A percentile compares a stretch with the other conserved stretches of the same genome.
Conservation (phyloP, 1,140 invertebrate species). For the Octopus bimaculoides region DNA sequence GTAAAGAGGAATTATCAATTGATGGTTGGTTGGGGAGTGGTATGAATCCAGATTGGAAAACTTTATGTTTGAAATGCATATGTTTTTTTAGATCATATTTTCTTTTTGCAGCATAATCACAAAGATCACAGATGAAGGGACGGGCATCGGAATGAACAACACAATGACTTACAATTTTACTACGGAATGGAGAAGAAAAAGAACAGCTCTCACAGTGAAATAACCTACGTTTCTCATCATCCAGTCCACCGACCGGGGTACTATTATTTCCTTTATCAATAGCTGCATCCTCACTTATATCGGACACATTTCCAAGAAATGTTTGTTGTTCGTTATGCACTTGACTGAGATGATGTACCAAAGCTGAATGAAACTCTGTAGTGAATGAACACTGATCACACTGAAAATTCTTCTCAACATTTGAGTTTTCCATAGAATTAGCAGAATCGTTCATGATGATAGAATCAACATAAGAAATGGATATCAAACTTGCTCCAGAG, state of each 20-base stretch:
- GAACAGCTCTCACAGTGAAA: conserved; percentile 30
- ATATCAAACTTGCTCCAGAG: no score
- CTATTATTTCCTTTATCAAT: not conserved
- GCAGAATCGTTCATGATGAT: not conserved
- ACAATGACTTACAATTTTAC: conserved; percentile 31
- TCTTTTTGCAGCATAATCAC: conserved; percentile 36
- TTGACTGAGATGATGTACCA: conserved; percentile 27
- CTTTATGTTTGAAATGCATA: conserved; percentile 27
- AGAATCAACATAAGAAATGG: no score
- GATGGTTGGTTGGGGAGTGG: not conserved
- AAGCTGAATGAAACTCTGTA: conserved; percentile 25
- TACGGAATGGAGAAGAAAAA: conserved; percentile 29
- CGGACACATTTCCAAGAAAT: conserved; percentile 30
- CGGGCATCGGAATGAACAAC: conserved; percentile 34
- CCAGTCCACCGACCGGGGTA: not conserved
- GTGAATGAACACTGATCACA: conserved; percentile 32
- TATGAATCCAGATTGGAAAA: not conserved
- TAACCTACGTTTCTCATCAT: conserved; percentile 11
- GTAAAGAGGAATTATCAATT: not conserved
- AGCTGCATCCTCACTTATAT: not conserved
- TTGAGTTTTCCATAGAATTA: not conserved
- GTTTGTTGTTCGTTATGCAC: conserved; percentile 31
- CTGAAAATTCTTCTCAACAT: conserved; percentile 15
- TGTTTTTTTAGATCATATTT: conserved; percentile 37
- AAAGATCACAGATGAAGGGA: conserved; percentile 30